Conservation (phyloP, 2,797 vertebrate genomes). For the Pristis pectinata region DNA sequence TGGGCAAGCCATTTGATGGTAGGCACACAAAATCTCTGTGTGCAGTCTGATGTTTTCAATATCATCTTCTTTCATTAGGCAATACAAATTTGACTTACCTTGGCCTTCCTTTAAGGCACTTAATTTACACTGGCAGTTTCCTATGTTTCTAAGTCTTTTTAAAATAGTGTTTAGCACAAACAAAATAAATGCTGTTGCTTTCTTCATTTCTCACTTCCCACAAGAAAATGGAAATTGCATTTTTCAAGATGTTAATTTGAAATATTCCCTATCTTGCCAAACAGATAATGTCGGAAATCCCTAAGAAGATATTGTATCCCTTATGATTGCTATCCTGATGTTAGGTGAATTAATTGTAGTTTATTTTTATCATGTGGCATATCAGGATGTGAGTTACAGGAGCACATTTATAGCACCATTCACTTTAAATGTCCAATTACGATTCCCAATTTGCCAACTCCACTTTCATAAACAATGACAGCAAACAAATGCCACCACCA, state of each 20-base stretch:
- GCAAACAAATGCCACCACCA: slow-evolving; percentile 25
- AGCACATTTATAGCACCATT: background rate
- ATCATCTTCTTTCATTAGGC: background rate
- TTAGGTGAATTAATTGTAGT: background rate
- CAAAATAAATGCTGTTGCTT: background rate
- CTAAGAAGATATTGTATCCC: background rate
- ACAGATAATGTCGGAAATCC: background rate
- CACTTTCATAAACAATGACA: background rate
- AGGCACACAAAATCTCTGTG: background rate
- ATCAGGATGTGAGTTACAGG: background rate
- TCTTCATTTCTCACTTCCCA: background rate
- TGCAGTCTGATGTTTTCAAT: background rate
- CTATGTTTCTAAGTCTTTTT: background rate
- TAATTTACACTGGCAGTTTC: background rate
- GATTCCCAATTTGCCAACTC: background rate
- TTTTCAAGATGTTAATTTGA: background rate
- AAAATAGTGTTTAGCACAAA: background rate
- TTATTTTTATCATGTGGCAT: background rate
- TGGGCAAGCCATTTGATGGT: background rate
- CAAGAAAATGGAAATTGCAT: background rate
- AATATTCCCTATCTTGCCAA: background rate
- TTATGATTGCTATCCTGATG: background rate
- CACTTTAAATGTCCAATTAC: background rate
- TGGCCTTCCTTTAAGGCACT: background rate
- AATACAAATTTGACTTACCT: background rate